Conservation (phyloP, 2,113 vertebrate species). For the Saimiri boliviensis region DNA sequence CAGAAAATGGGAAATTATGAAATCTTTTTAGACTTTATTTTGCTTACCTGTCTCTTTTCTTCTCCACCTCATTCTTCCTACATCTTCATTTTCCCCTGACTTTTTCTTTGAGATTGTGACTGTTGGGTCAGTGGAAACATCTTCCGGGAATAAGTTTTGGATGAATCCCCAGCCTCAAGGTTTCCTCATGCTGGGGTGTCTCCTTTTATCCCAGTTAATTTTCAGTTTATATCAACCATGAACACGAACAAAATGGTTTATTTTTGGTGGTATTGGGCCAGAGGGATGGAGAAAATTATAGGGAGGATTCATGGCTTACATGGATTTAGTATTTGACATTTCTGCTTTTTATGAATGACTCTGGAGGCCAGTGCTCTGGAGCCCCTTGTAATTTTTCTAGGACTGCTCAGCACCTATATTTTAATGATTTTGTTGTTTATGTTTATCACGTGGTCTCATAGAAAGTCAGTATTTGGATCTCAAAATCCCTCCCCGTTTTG, state of each 20-base stretch:
- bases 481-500: background rate
- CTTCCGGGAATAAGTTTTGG: constrained; percentile 45
- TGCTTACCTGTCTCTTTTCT: background rate
- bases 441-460: background rate
- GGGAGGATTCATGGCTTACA: background rate
- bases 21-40: background rate
- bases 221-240: constrained; percentile 49
- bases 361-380: background rate
- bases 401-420: background rate
- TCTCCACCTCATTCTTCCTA: background rate
- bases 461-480: background rate
- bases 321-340: background rate
- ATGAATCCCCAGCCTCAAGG: constrained; percentile 30
- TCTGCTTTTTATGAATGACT: background rate
- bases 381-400: background rate
- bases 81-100: background rate
- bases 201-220: background rate
- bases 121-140: background rate
- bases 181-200: background rate
- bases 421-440: constrained; percentile 29
- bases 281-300: background rate
- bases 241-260: constrained; percentile 48
- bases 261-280: background rate
- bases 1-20: background rate
- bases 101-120: constrained; percentile 17